Evolutionary conservation across 1,140 invertebrate genomes (phyloP), one percentile per base, ranked within the genome.

Genomic region (Lepidotrigona ventralis): DNA sequence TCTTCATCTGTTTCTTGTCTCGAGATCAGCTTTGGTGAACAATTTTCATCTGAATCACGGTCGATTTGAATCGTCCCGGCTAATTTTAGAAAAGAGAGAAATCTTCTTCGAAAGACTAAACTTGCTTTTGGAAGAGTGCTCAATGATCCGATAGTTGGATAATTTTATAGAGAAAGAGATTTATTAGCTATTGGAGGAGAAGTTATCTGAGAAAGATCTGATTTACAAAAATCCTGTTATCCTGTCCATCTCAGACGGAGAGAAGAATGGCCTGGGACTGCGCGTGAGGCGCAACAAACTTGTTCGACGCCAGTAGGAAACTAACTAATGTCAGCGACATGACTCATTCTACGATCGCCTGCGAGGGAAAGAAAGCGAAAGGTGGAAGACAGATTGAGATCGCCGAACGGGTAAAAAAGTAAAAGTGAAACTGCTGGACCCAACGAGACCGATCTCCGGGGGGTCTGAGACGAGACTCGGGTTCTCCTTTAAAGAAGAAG

Each of bases 391-490:
- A 39, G 53, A 69, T 76, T 58, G 63, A 84, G 81, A 87, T 78
- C 77, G 74, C 68, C 9, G 60, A 39, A 14, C 26, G 46, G 19
- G 60, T 26, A 72, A 85, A 82, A 83, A 85, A 70, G 84, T 68
- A 77, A 87, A 85, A 87, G 79, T 75, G 58, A 85, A 79, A 78
- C 74, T 21, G 72, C 14, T 29, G 71, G 72, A 54, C 74, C 64
- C 19, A 33, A 54, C 15, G 29, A 69, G 66, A 60, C 53, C 69
- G 60, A 58, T 14, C 63, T 71, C 63, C 23, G 64, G 79, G 39
- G 84, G 79, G 75, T 75, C 79, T 26, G 77, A 66, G 81, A 72
- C 78, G 64, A 80, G 76, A 63, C 21, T 60, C 12, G 69, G 63
- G 68, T 21, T 76, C 68, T 77, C 68, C 54, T 51, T 63, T 39